Base-by-base conservation (phyloP, 2,797 vertebrate genomes). In the Poeciliopsis infans region DNA sequence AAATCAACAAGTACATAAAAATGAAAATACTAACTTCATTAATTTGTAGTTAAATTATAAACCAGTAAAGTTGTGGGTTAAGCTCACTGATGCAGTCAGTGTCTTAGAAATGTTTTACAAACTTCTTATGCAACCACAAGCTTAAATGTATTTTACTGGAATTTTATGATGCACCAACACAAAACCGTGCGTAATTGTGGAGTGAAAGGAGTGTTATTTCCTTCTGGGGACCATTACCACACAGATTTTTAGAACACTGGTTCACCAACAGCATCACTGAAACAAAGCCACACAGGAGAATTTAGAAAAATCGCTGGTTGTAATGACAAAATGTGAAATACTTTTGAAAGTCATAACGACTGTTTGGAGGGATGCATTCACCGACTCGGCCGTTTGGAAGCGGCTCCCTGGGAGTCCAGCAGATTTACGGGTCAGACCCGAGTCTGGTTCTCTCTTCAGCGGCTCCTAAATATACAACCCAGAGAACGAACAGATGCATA, bases 401-500 rank as follows among this genome's bases (percentile, higher is more conserved):
- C 46, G 33, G 41, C 45, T 61, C 28, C 18, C 78, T 51, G 25
- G 2, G 45, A 49, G 53, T 46, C 6, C 59, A 20, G n/a, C n/a
- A 59, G 75, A 59, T 74, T 85, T 78, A 69, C 74, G 76, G 79
- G 59, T 79, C 83, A 75, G 78, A 28, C 41, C 18, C 36, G 13
- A 74, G 76, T 87, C 83, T 78, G 80, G 41, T 68, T 76, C 66
- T 76, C 72, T 81, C 79, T 87, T 80, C 36, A 86, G 85, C 82
- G 80, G 88, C 79, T 88, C 76, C 85, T 93, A 88, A 80, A 90
- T 91, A 89, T 93, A 88, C 76, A 86, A 75, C 71, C 78, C 10
- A 36, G 41, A 76, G 74, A 83, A 72, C 75, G 70, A 83, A 74
- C 79, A 79, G 77, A 90, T 78, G 74, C 88, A 88, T 51, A 75